Base-by-base conservation (phyloP, 2,888 invertebrate genomes). In the Harmothoe impar region DNA sequence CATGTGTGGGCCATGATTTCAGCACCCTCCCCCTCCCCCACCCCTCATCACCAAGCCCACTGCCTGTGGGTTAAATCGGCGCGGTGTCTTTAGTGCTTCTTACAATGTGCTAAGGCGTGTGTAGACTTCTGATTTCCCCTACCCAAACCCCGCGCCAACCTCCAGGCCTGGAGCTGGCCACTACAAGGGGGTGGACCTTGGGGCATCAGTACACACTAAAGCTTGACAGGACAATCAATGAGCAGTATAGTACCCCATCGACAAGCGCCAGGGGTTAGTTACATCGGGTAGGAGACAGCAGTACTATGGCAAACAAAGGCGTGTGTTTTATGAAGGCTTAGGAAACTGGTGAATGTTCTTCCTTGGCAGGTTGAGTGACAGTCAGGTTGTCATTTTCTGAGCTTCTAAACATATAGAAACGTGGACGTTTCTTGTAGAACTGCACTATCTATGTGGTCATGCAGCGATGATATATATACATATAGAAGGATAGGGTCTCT, bases 91-190 rank as follows among this genome's bases (percentile, higher is more conserved):
- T 81, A 81, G 81, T 43, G 81, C 23, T 33, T 81, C 81, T 81
- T 81, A 33, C 81, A 43, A 81, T 81, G 81, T 81, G 81, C 33
- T 81, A 81, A 43, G 81, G 81, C 81, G 81, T 81, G 81, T 81
- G 81, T 43, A 15, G 81, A 81, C 20, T 35, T 43, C 43, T 43
- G 35, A 43, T 43, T 35, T 17, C 81, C 33, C 81, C 23, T 17
- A 31, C 81, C n/a, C 81, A 33, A 33, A 35, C 15, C 15, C 33
- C 81, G 0, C 81, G 0, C 43, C 43, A 15, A 5, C 17, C 81
- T 43, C 43, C 81, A n/a, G 35, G 43, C 81, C 43, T 20, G 72
- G 72, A 15, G 72, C 7, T 15, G 20, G 72, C 62, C 62, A 62
- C 62, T n/a, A 62, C 62, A 62, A n/a, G n/a, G n/a, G 62, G n/a